Evolutionary conservation across 2,888 invertebrate species (phyloP), one percentile per base, ranked within the genome.

Genomic region (Andrena minutula): DNA sequence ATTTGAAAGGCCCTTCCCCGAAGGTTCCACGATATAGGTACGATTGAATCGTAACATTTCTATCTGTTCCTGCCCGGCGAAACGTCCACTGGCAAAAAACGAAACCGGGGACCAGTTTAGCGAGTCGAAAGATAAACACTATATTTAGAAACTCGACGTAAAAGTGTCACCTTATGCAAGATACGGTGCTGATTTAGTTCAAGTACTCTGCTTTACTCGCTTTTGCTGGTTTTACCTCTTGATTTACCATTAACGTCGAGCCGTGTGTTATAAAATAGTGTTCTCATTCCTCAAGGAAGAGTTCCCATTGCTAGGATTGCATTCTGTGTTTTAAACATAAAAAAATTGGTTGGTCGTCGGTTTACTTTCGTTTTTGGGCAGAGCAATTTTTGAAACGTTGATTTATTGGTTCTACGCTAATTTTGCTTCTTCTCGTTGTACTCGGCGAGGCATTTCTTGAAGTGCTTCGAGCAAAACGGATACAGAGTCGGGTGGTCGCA

Each of bases 391-490:
- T 10, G 12, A 10, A 56, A 49, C 23, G n/a, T 23, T 51, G 2
- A 20, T 6, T 65, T 23, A 12, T 47, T 70, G 51, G 20, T 26
- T 53, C 30, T 2, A 0, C 26, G 20, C 71, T 83, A 88, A 61
- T 83, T 82, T 63, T 79, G 86, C 47, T 91, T 90, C 70, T 90
- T 91, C 28, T 89, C 90, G 71, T 91, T 90, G 2, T 88, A 75
- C 6, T 91, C 90, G 23, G 75, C 73, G 7, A 92, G 79, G 75
- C 94, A 94, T 82, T 93, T 93, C 71, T 94, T 94, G 84, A 94
- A 94, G 79, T 94, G 92, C 76, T 94, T 93, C 23, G 92, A 91
- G 81, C 94, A 94, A 77, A 94, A 94, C 7, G 92, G 91, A 78
- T 92, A 91, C 47, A 94, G 88, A 4, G 88, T 84, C 2, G 93